These are phyloP conservation scores for Drosophila sturtevanti DNA, from an alignment of 1,140 invertebrate genomes.

Conservation along the genomic window DNA sequence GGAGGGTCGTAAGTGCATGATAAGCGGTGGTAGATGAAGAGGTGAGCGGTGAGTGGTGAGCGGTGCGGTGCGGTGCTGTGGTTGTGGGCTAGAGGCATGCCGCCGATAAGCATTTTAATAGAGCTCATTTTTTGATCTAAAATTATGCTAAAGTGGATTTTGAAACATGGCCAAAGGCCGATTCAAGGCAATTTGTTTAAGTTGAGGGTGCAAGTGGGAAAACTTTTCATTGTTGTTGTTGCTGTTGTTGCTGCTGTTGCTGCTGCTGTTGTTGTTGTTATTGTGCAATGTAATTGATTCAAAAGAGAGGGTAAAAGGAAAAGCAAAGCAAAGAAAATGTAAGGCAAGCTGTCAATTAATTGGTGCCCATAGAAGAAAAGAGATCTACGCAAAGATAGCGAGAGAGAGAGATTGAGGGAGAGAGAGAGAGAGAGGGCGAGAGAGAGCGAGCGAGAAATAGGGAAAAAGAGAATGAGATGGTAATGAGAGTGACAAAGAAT, in stretches of 20 bases:
- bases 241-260: not conserved
- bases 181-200: slow-evolving; percentile 9
- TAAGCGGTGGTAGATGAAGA: slow-evolving; percentile 5
- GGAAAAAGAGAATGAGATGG: not conserved
- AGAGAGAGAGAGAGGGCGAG: not conserved
- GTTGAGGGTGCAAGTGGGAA: slow-evolving; percentile 37
- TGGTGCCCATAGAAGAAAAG: slow-evolving; percentile 1
- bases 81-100: slow-evolving; percentile 37
- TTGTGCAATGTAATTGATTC: slow-evolving; percentile 8
- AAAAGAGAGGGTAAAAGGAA: not conserved
- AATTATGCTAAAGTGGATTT: slow-evolving; percentile 78
- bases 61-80: slow-evolving; percentile 21
- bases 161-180: slow-evolving; percentile 54
- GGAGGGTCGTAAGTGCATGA: slow-evolving; percentile 20
- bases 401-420: not conserved
- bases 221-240: slow-evolving; percentile 19
- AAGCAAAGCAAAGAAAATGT: slow-evolving; percentile 22
- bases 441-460: not conserved
- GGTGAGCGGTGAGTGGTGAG: not conserved
- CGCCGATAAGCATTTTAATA: slow-evolving; percentile 74
- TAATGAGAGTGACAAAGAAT: not conserved
- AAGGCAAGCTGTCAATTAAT: slow-evolving; percentile 73
- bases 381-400: not conserved
- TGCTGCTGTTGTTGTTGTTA: not conserved
- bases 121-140: slow-evolving; percentile 60